phyloP scores from a whole-genome alignment of 2,888 invertebrate genomes.

The Coenonympha arcania region DNA sequence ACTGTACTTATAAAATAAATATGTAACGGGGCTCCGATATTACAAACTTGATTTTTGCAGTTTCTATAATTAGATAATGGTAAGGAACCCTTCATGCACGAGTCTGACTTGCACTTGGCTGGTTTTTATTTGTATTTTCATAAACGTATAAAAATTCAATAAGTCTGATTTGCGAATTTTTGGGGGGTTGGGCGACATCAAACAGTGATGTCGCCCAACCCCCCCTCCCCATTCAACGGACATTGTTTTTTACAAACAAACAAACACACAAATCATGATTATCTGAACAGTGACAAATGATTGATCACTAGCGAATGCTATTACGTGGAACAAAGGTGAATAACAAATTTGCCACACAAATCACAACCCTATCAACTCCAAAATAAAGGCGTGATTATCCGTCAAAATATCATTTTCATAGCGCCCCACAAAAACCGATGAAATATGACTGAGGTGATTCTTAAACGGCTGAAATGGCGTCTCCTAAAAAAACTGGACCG shows the following conservation, averaged over 20 bases:
- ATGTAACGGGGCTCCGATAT: too few species aligned
- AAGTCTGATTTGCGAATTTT: too few species aligned
- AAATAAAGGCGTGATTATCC: constrained; percentile 12
- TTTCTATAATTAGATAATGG: too few species aligned
- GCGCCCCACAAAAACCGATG: constrained; percentile 28
- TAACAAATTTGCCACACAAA: constrained; percentile 15
- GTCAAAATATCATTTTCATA: not conserved
- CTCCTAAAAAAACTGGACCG: constrained; percentile 24
- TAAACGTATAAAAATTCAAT: constrained; percentile 23
- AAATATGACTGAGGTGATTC: constrained; percentile 25
- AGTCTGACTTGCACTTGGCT: constrained; percentile 25
- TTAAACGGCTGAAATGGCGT: constrained; percentile 28
- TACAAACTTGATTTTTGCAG: too few species aligned
- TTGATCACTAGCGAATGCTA: constrained; percentile 37
- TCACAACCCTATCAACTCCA: constrained; percentile 14
- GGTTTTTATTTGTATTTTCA: constrained; percentile 12
- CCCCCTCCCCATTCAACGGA: constrained; percentile 27
- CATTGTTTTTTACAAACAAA: constrained; percentile 35
- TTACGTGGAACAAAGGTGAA: constrained; percentile 30
- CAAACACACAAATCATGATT: constrained; percentile 41
- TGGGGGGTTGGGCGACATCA: too few species aligned
- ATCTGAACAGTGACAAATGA: constrained; percentile 38
- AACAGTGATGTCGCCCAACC: constrained; percentile 20
- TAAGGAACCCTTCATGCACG: too few species aligned
- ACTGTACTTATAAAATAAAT: too few species aligned